Conservation (phyloP, 2,797 vertebrate genomes). For the Tolypeutes matacus region DNA sequence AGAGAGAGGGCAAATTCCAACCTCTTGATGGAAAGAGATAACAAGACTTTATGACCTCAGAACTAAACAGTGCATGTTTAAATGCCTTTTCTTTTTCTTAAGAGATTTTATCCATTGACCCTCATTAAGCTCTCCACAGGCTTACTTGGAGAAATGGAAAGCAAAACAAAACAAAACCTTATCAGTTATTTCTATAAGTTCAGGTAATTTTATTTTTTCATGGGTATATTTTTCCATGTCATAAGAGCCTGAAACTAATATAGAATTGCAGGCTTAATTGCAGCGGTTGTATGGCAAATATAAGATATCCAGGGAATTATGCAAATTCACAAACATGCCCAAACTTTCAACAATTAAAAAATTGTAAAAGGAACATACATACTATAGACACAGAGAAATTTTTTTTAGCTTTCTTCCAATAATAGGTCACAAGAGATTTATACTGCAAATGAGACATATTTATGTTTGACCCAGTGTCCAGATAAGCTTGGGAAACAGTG, state of each 20-base stretch:
- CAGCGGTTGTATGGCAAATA: not conserved
- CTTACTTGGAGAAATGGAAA: conserved; percentile 78
- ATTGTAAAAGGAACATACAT: not conserved
- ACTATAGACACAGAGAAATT: not conserved
- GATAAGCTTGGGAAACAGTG: not conserved
- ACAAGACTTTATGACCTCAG: conserved; percentile 84
- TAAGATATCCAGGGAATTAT: not conserved
- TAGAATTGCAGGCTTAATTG: conserved; percentile 24
- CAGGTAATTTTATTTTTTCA: conserved; percentile 61
- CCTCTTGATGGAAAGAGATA: conserved; percentile 84
- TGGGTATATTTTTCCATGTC: not conserved
- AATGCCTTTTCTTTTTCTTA: conserved; percentile 82
- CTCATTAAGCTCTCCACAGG: conserved; percentile 84
- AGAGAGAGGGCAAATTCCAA: conserved; percentile 82
- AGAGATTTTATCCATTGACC: conserved; percentile 84
- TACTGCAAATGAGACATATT: not conserved
- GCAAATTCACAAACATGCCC: not conserved
- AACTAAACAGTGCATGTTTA: conserved; percentile 85
- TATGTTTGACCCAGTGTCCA: not conserved
- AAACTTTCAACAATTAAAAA: conserved; percentile 35
- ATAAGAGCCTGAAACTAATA: not conserved
- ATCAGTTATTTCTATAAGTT: conserved; percentile 61
- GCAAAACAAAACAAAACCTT: not conserved
- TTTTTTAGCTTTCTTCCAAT: not conserved
- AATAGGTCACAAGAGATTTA: not conserved